Evolutionary conservation across 1,140 invertebrate species (phyloP).

Genomic region (Drosophila virilis): DNA sequence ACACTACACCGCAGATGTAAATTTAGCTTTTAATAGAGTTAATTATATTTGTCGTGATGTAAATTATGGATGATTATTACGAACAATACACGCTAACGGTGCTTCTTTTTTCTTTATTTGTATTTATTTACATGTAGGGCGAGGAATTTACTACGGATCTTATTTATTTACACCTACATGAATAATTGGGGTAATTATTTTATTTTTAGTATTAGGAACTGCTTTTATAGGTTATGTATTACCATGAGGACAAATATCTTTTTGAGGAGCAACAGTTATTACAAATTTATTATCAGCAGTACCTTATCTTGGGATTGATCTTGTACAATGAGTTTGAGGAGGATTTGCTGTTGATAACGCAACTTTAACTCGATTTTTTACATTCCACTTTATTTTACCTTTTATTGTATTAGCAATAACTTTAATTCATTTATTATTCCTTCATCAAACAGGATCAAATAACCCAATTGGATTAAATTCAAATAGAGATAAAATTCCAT

Average conservation of each 20-base stretch:
- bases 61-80: slow-evolving; percentile 53
- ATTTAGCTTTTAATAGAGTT: slow-evolving; percentile 86
- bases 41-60: slow-evolving; percentile 85
- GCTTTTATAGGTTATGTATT: slow-evolving; percentile 89
- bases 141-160: slow-evolving; percentile 35
- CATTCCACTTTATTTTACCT: slow-evolving; percentile 87
- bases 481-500: too few relatives aligned
- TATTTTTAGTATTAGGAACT: slow-evolving; percentile 87
- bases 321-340: slow-evolving; percentile 86
- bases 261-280: slow-evolving; percentile 85
- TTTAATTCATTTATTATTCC: slow-evolving; percentile 87
- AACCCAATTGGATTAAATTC: slow-evolving; percentile 58
- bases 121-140: slow-evolving; percentile 46
- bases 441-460: slow-evolving; percentile 86
- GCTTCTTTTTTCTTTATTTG: slow-evolving; percentile 86
- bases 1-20: slow-evolving; percentile 85
- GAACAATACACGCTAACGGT: slow-evolving; percentile 86
- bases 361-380: slow-evolving; percentile 86
- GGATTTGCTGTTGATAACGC: too few relatives aligned
- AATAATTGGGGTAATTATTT: slow-evolving; percentile 86
- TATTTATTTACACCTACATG: slow-evolving; percentile 85
- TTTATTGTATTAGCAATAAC: too few relatives aligned
- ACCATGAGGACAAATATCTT: slow-evolving; percentile 90
- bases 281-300: slow-evolving; percentile 89
- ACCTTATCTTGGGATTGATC: slow-evolving; percentile 86